These are phyloP conservation scores for Peromyscus maniculatus DNA, from an alignment of 2,113 vertebrate genomes.

Conservation along the genomic window DNA sequence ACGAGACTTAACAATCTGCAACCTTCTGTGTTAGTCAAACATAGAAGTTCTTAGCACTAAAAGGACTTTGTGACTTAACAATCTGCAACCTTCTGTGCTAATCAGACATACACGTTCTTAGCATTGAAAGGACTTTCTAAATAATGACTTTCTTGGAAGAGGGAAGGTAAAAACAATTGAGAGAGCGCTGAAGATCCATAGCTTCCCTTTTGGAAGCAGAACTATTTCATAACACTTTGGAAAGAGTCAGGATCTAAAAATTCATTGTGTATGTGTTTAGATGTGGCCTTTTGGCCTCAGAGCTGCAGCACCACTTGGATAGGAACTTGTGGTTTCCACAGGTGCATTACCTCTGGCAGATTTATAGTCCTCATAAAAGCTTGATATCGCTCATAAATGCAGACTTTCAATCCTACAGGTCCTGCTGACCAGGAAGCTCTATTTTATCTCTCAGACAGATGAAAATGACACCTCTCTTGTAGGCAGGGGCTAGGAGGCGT, in stretches of 20 bases:
- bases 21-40: constrained; percentile 61
- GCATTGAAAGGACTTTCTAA: constrained; percentile 40
- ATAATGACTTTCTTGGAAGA: constrained; percentile 72
- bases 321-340: constrained; percentile 35
- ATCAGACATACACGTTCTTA: constrained; percentile 56
- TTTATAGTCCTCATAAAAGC: constrained; percentile 69
- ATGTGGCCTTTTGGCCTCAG: not conserved
- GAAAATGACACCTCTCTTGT: constrained; percentile 68
- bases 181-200: constrained; percentile 50
- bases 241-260: not conserved
- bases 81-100: constrained; percentile 45
- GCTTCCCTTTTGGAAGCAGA: constrained; percentile 51
- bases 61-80: constrained; percentile 27
- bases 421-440: constrained; percentile 33
- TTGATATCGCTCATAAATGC: constrained; percentile 52
- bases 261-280: constrained; percentile 29
- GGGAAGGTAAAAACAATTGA: constrained; percentile 30
- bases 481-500: constrained; percentile 14
- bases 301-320: not conserved
- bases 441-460: constrained; percentile 63
- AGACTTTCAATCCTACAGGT: constrained; percentile 44
- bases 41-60: constrained; percentile 22
- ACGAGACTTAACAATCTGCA: constrained; percentile 15
- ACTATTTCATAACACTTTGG: constrained; percentile 42
- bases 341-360: not conserved